phyloP scores from a whole-genome alignment of 37 sponge, comb jelly and placozoan genomes.

The Chondrosia reniformis region DNA sequence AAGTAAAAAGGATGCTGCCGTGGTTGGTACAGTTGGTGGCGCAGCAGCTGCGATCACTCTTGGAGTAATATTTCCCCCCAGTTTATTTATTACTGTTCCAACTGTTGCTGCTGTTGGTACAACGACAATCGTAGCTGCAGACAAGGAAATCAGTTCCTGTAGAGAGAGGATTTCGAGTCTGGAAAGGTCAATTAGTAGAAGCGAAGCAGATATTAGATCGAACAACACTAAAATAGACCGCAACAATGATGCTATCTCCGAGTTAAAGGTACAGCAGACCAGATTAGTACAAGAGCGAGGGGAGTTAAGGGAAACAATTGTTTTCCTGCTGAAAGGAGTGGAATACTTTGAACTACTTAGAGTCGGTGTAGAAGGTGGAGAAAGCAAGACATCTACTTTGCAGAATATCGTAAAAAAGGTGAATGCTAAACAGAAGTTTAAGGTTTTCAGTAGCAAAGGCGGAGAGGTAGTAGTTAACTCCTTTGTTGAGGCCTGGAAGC shows the following conservation, averaged over 20 bases:
- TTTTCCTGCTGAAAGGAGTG: neutral
- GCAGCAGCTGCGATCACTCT: neutral
- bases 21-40: conserved; percentile 18
- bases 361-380: neutral
- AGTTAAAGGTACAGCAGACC: neutral
- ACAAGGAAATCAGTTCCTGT: neutral
- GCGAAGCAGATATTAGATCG: neutral
- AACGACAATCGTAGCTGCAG: neutral
- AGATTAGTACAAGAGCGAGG: neutral
- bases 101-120: neutral
- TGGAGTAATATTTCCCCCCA: neutral
- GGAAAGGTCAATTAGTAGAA: neutral
- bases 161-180: neutral
- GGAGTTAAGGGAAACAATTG: conserved; percentile 9
- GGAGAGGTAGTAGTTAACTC: neutral
- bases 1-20: neutral
- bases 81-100: neutral
- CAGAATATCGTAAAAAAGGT: conserved; percentile 16
- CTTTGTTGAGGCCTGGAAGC: conserved; percentile 33
- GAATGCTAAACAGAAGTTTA: neutral
- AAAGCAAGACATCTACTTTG: neutral
- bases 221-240: neutral
- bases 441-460: neutral
- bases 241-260: neutral
- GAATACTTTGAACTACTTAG: conserved; percentile 14